phyloP scores from a whole-genome alignment of 2,888 invertebrate genomes.

The Drosophila mayaguana region DNA sequence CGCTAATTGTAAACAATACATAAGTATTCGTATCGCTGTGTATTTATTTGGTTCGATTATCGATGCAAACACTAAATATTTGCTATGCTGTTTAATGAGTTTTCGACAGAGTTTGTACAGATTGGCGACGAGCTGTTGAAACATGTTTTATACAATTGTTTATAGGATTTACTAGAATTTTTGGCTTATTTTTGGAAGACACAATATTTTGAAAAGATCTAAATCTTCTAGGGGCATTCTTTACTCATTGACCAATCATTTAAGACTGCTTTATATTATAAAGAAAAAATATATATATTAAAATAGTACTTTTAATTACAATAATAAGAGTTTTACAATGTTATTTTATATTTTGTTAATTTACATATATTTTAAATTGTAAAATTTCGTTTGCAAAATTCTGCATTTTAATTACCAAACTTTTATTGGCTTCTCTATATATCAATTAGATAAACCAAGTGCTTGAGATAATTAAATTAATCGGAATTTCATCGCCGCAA shows the following conservation, averaged over 20 bases:
- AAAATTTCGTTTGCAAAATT: too few species aligned
- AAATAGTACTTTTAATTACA: too few species aligned
- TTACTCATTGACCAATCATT: too few species aligned
- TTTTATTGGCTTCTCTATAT: background rate
- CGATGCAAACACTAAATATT: slow-evolving; percentile 56
- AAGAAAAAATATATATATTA: too few species aligned
- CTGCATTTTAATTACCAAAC: background rate
- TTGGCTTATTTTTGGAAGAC: too few species aligned
- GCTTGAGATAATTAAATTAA: background rate
- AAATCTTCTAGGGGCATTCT: too few species aligned
- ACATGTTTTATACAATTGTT: background rate
- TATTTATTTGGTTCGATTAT: slow-evolving; percentile 56
- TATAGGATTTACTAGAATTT: background rate
- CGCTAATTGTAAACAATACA: slow-evolving; percentile 49
- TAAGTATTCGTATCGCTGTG: slow-evolving; percentile 18
- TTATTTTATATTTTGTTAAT: too few species aligned
- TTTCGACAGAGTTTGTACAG: slow-evolving; percentile 63
- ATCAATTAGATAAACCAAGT: background rate
- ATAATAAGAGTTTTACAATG: too few species aligned
- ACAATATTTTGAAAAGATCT: too few species aligned
- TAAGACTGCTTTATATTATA: too few species aligned
- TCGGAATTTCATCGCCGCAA: background rate
- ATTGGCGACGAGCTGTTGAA: slow-evolving; percentile 51
- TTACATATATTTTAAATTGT: too few species aligned
- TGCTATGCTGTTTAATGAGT: slow-evolving; percentile 40